Evolutionary conservation across 2,888 invertebrate genomes (phyloP), one percentile per base, ranked within the genome.

Genomic region (Cerastis leucographa): DNA sequence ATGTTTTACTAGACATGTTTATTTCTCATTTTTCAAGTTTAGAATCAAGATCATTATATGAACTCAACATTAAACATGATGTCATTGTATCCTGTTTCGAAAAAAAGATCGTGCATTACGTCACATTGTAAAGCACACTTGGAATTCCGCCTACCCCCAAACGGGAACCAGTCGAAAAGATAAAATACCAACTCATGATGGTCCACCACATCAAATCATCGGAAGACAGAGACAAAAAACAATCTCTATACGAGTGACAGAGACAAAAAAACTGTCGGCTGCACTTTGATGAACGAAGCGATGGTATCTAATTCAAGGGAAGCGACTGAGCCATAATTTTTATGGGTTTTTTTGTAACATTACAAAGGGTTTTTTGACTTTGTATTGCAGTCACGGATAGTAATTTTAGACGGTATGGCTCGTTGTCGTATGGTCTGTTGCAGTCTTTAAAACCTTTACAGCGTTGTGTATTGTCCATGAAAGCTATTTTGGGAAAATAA

Each of bases 301-400:
- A 88, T 88, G 70, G 66, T 87, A 88, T 88, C 88, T 87, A 75
- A 85, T 87, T 87, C 86, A 74, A 76, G 83, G 73, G 88, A 88
- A 87, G 78, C 76, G 85, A 80, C 76, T 66, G 85, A 59, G 54
- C 72, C 77, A 76, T 79, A 70, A 78, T 81, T 86, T 84, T 88
- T 85, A 88, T 82, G 59, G 71, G 9, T 70, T 81, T 82, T 85
- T 84, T 86, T 87, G 79, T 70, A 29, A 71, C 78, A 69, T 56
- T 80, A 87, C 88, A 87, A 86, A 87, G 80, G 86, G 81, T 74
- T 85, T 86, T 83, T 88, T 42, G 76, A 79, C 83, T 86, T 78
- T 79, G 78, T 84, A 85, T 71, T 81, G 44, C 51, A 61, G 87
- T 88, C 85, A 87, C 82, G 85, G 78, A 46, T 66, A 35, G 78